Base-by-base conservation (phyloP, 2,888 invertebrate genomes). In the Zhuqinia jingwanae region DNA sequence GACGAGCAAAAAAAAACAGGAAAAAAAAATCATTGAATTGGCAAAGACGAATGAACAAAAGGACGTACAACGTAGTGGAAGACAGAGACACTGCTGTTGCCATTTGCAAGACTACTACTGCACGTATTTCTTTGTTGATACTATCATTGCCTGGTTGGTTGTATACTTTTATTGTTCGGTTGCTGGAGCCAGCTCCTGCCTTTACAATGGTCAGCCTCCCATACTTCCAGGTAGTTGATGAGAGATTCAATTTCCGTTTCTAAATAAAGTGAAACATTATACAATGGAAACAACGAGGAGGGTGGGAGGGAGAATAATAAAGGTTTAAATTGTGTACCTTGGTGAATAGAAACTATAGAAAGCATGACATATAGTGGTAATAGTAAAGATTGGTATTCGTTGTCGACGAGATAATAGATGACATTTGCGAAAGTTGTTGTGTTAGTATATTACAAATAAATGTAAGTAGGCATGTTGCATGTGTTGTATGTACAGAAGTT, bases 231-330 rank as follows among this genome's bases (percentile, higher is more conserved):
- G 77, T 77, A 58, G 60, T 77, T 45, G 60, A 47, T 36, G 15
- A 1, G 58, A 75, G 73, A 75, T 82, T 73, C 63, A 82, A 82
- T 82, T 82, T 82, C 82, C 82, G 63, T 53, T 81, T n/a, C 25
- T 17, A 36, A 30, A 75, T 75, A 75, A 45, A 68, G 22, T 45
- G 68, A 68, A 6, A 47, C 2, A 3, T 36, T 8, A 47, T 22
- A 45, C 22, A 68, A 68, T 47, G n/a, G 68, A 13, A 47, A 47
- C 3, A 30, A 47, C 13, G 20, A 1, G 42, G 17, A 22, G 20
- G 13, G 13, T 6, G 2, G 65, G 42, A 20, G 42, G 65, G 65
- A 47, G 36, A 8, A 36, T 6, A 36, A 36, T 36, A 8, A 36
- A 36, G 65, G 20, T 68, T 68, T 68, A 42, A 68, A 47, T 68